A percentile compares a stretch with the other conserved stretches of the same genome.
These are phyloP conservation scores for Drosophila repleta DNA, from an alignment of 1,140 invertebrate genomes.

Conservation along the genomic window DNA sequence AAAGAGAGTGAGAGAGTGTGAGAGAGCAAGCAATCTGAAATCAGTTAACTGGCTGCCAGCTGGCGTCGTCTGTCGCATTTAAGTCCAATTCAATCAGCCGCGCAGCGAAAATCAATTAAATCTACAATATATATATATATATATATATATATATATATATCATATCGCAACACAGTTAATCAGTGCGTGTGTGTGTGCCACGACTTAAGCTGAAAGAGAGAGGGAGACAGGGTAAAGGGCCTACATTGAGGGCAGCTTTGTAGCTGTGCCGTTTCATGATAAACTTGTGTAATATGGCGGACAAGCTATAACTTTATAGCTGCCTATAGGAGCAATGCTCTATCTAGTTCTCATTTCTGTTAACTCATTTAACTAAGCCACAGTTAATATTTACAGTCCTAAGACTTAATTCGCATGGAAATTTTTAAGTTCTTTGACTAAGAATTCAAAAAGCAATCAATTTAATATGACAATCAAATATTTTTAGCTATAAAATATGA, in stretches of 20 bases:
- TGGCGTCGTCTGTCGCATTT: conserved; percentile 44
- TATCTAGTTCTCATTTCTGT: no score
- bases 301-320: no score
- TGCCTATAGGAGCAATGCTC: no score
- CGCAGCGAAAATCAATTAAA: conserved; percentile 54
- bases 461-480: no score
- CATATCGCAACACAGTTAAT: conserved; percentile 20
- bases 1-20: background rate
- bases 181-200: conserved; percentile 31
- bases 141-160: conserved; percentile 9
- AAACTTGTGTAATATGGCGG: background rate
- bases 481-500: no score
- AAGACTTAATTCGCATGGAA: no score
- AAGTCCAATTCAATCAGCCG: conserved; percentile 53
- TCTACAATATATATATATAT: conserved; percentile 27
- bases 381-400: no score
- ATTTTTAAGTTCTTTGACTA: no score
- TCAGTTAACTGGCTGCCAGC: conserved; percentile 18
- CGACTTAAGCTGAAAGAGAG: conserved; percentile 15
- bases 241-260: background rate
- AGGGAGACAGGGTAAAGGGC: background rate
- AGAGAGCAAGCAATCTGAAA: background rate
- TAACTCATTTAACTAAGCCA: no score
- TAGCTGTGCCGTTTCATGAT: conserved; percentile 1
- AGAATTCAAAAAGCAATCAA: no score